Evolutionary conservation across 2,113 vertebrate genomes (phyloP).

Genomic region (Lucifuga dentata): DNA sequence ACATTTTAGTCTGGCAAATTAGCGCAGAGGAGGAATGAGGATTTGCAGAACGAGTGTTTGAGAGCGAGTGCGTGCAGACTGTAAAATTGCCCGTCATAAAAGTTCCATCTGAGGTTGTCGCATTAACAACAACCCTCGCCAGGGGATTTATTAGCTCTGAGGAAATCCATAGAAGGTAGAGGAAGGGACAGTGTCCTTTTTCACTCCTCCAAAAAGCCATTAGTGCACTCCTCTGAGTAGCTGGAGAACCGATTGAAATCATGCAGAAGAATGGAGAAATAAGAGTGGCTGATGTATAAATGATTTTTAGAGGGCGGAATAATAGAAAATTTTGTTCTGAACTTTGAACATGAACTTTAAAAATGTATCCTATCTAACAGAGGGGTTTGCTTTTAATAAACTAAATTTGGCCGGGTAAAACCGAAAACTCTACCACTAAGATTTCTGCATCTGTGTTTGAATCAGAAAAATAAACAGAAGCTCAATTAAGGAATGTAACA

Average conservation of each 20-base stretch:
- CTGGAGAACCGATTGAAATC: conserved; percentile 39
- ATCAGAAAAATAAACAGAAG: too few relatives aligned
- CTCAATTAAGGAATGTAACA: too few relatives aligned
- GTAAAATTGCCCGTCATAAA: conserved; percentile 74
- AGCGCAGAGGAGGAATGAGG: conserved; percentile 50
- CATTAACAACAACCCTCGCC: conserved; percentile 73
- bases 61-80: conserved; percentile 57
- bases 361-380: background rate
- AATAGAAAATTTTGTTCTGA: conserved; percentile 27
- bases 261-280: conserved; percentile 6
- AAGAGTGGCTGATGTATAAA: conserved; percentile 22
- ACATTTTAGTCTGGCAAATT: conserved; percentile 78
- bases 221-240: conserved; percentile 47
- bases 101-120: conserved; percentile 59
- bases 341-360: conserved; percentile 38
- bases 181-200: conserved; percentile 54
- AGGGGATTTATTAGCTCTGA: conserved; percentile 69
- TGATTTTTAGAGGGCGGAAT: too few relatives aligned
- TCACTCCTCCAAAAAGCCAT: conserved; percentile 61
- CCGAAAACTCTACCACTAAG: too few relatives aligned
- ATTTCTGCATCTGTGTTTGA: too few relatives aligned
- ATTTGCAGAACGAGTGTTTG: conserved; percentile 44
- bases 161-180: conserved; percentile 47
- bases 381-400: background rate
- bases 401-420: too few relatives aligned